A percentile compares a stretch with the other conserved stretches of the same genome.
These are phyloP conservation scores for Abramis brama DNA, from an alignment of 2,113 vertebrate species.

Conservation along the genomic window DNA sequence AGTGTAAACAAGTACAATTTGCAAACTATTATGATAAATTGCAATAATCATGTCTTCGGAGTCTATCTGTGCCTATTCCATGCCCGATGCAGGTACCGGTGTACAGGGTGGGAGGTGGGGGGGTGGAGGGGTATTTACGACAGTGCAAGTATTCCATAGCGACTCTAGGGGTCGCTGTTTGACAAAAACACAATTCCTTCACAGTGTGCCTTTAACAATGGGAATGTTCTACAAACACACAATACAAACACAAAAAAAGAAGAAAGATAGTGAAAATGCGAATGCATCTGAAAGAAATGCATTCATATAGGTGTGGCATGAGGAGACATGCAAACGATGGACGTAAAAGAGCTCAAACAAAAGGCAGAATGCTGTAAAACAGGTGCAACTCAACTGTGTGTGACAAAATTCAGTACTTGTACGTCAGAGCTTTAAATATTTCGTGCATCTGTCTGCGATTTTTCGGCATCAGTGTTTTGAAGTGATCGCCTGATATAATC, in stretches of 20 bases:
- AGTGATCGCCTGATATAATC: neutral
- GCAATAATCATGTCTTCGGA: no score
- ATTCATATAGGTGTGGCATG: neutral
- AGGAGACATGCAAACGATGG: neutral
- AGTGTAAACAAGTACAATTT: no score
- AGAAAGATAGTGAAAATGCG: neutral
- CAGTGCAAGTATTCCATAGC: no score
- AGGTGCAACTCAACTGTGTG: neutral
- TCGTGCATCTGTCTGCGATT: neutral
- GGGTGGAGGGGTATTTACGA: no score
- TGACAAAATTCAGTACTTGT: no score
- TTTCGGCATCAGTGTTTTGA: neutral
- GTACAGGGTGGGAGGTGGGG: no score
- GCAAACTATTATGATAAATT: no score
- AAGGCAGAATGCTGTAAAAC: neutral
- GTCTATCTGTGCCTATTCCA: no score
- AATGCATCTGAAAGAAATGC: neutral
- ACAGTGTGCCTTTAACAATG: no score
- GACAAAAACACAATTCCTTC: no score
- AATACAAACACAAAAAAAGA: neutral
- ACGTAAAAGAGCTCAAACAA: neutral
- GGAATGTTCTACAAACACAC: neutral
- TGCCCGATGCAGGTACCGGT: no score
- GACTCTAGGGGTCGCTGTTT: no score
- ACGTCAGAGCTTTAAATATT: neutral